Conservation (phyloP, 2,888 invertebrate species). For the Epinotia brunnichana region DNA sequence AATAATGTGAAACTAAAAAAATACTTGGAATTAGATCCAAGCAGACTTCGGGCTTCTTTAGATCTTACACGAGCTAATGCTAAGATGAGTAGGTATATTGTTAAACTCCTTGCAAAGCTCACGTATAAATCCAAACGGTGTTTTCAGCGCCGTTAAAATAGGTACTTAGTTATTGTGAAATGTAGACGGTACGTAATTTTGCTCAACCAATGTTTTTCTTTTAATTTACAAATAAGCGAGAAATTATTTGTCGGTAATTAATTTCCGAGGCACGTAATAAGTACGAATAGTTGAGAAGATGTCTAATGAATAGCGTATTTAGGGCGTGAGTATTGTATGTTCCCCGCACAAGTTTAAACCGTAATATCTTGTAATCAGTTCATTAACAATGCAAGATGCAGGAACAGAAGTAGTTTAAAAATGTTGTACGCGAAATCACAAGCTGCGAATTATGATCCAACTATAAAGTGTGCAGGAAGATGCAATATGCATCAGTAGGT, state of each 20-base stretch:
- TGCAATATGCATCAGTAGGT: background rate
- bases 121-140: background rate
- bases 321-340: background rate
- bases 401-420: background rate
- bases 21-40: too few species aligned
- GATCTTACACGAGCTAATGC: background rate
- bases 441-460: too few species aligned
- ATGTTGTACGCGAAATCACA: too few species aligned
- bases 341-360: background rate
- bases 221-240: background rate
- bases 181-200: background rate
- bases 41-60: too few species aligned
- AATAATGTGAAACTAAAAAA: too few species aligned
- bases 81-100: background rate
- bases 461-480: background rate
- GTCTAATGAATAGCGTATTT: constrained; percentile 1
- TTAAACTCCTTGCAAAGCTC: background rate
- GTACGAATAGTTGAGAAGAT: constrained; percentile 1
- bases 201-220: constrained; percentile 6
- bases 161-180: background rate
- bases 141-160: background rate
- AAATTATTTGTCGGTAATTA: constrained; percentile 2
- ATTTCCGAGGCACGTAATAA: background rate
- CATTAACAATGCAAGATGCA: background rate
- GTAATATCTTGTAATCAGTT: background rate